Evolutionary conservation across 2,797 vertebrate genomes (phyloP).

Genomic region (Hoplostethus mediterraneus): DNA sequence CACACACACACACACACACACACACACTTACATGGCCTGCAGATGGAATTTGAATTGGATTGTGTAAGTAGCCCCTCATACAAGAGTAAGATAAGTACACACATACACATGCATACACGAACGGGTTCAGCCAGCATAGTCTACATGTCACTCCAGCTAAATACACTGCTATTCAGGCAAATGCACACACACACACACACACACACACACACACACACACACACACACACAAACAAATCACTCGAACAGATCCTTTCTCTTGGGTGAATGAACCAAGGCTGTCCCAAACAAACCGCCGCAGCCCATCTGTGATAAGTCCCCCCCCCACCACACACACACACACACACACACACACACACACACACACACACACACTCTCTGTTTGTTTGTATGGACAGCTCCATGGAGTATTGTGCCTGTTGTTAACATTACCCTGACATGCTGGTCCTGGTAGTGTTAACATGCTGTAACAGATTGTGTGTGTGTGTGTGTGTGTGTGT

Average conservation of each 20-base stretch:
- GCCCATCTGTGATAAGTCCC: constrained; percentile 20
- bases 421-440: constrained; percentile 5
- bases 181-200: no score
- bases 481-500: background rate
- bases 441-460: constrained; percentile 7
- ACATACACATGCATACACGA: background rate
- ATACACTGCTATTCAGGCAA: background rate
- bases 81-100: background rate
- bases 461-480: constrained; percentile 16
- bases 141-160: constrained; percentile 5
- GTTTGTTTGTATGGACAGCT: background rate
- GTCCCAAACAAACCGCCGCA: constrained; percentile 2
- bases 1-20: constrained; percentile 3
- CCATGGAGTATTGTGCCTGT: constrained; percentile 8
- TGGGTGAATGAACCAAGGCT: constrained; percentile 9
- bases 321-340: background rate
- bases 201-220: background rate
- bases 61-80: background rate
- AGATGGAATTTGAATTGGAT: background rate
- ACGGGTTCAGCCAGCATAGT: background rate
- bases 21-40: background rate
- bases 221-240: background rate
- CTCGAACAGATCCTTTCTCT: background rate
- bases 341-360: background rate
- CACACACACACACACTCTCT: background rate